A percentile compares a stretch with the other conserved stretches of the same genome.
Conservation (phyloP, 1,140 invertebrate species). For the Solenopsis fugax region DNA sequence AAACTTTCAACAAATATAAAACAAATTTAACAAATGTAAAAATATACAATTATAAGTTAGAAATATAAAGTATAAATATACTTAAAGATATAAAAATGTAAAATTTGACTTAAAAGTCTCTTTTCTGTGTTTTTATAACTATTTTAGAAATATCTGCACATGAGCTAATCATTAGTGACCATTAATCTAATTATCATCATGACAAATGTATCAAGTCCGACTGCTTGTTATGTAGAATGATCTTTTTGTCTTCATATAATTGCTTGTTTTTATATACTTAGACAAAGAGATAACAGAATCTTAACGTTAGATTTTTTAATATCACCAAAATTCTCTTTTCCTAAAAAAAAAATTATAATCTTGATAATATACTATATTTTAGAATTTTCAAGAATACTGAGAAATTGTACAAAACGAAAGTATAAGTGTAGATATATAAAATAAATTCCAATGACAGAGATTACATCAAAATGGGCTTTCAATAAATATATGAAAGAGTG, state of each 20-base stretch:
- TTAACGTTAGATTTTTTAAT: not conserved
- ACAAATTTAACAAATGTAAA: no score
- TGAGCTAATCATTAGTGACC: no score
- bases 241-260: not conserved
- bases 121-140: no score
- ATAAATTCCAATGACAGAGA: not conserved
- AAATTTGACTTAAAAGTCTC: no score
- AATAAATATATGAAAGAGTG: not conserved
- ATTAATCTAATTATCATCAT: not conserved
- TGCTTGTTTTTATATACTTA: not conserved
- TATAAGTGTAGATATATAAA: not conserved
- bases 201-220: not conserved
- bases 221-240: not conserved
- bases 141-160: no score
- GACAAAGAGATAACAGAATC: not conserved
- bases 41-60: no score
- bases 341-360: not conserved
- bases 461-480: not conserved
- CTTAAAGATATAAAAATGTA: no score
- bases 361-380: not conserved
- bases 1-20: not conserved
- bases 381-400: not conserved
- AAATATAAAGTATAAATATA: no score
- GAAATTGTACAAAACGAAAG: not conserved
- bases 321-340: not conserved